Evolutionary conservation across 1,140 invertebrate species (phyloP).

Genomic region (Pseudomyrmex sp.): DNA sequence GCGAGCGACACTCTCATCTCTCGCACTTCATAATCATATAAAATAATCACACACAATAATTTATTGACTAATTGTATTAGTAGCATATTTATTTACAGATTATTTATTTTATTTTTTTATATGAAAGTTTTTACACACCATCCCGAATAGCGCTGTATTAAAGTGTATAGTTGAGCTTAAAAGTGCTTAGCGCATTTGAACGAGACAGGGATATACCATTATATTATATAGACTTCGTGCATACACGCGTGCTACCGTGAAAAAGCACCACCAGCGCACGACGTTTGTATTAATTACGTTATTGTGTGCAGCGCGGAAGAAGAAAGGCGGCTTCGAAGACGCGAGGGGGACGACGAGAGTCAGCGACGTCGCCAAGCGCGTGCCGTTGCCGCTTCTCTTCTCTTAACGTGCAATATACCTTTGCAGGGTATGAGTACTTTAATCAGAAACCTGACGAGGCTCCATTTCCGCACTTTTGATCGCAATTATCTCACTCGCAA

Average conservation of each 20-base stretch:
- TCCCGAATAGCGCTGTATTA: conserved; percentile 76
- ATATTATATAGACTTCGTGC: background rate
- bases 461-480: conserved; percentile 40
- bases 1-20: background rate
- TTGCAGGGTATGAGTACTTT: conserved; percentile 65
- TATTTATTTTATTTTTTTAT: conserved; percentile 84
- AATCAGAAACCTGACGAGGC: conserved; percentile 31
- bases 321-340: conserved; percentile 57
- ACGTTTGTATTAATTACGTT: no score
- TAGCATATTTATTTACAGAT: conserved; percentile 84
- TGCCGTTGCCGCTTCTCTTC: conserved; percentile 75
- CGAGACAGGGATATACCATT: conserved; percentile 58
- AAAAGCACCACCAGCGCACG: no score
- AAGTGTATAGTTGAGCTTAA: conserved; percentile 75
- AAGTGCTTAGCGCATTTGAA: conserved; percentile 64
- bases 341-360: conserved; percentile 70
- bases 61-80: conserved; percentile 83
- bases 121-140: conserved; percentile 81
- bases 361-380: conserved; percentile 68
- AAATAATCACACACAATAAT: conserved; percentile 78
- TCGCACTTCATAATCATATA: conserved; percentile 66
- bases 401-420: conserved; percentile 59
- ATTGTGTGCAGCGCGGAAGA: conserved; percentile 41
- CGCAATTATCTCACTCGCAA: conserved; percentile 40
- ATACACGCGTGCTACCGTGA: background rate